These are phyloP conservation scores for Trachelus tabidus DNA, from an alignment of 2,888 invertebrate species.

Conservation along the genomic window DNA sequence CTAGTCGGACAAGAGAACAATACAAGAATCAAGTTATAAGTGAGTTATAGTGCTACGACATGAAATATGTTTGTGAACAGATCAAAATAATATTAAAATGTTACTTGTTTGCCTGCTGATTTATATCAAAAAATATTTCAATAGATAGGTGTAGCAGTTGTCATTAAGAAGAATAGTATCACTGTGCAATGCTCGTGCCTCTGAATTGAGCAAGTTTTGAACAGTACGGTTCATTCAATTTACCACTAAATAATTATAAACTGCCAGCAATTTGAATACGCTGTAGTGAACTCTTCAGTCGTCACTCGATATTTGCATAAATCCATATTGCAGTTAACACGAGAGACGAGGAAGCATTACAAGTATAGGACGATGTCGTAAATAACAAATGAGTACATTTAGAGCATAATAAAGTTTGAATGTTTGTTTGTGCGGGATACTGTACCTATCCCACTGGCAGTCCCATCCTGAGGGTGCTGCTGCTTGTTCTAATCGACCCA, in stretches of 20 bases:
- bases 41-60: background rate
- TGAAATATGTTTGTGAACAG: background rate
- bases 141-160: background rate
- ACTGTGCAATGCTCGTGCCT: background rate
- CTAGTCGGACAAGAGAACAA: background rate
- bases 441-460: slow-evolving; percentile 82
- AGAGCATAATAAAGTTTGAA: background rate
- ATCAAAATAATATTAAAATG: background rate
- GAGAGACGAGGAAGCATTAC: background rate
- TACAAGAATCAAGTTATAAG: background rate
- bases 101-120: background rate
- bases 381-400: background rate
- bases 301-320: background rate
- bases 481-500: slow-evolving; percentile 74
- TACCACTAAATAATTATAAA: background rate
- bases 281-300: background rate
- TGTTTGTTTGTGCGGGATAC: slow-evolving; percentile 50
- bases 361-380: background rate
- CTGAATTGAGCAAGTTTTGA: background rate
- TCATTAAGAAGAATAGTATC: background rate
- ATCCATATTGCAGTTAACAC: background rate
- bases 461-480: slow-evolving; percentile 77
- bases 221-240: background rate
- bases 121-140: background rate
- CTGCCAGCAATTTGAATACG: background rate